A percentile compares a stretch with the other conserved stretches of the same genome.
phyloP scores from a whole-genome alignment of 2,888 invertebrate genomes.

The Drosophila buzzatii region DNA sequence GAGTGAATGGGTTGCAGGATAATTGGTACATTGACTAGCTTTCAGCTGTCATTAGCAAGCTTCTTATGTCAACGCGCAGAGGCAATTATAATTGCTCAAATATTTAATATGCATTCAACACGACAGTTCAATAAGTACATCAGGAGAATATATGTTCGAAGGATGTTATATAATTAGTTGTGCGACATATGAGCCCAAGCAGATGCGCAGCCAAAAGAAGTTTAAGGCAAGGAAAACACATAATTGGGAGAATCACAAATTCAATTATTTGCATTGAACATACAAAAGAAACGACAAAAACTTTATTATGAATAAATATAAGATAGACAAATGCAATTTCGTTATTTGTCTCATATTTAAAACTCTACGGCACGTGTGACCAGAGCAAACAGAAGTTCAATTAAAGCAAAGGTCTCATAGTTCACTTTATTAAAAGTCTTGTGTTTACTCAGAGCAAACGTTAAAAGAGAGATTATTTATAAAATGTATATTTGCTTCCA shows the following conservation, averaged over 20 bases:
- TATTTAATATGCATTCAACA: slow-evolving; percentile 49
- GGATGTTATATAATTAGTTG: neutral
- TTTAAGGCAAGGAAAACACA: neutral
- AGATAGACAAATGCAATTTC: neutral
- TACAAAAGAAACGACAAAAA: neutral
- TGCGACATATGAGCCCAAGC: neutral
- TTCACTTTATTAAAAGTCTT: neutral
- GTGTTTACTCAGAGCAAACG: neutral
- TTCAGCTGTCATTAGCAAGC: slow-evolving; percentile 31
- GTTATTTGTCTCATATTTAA: neutral
- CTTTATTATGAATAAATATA: neutral
- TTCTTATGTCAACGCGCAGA: slow-evolving; percentile 34
- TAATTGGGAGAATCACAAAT: too few relatives aligned
- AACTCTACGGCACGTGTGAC: neutral
- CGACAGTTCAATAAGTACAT: neutral
- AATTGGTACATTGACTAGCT: slow-evolving; percentile 8
- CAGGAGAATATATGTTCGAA: neutral
- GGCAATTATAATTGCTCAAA: slow-evolving; percentile 66
- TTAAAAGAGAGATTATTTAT: neutral
- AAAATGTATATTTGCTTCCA: neutral
- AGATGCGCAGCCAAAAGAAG: neutral
- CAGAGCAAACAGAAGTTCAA: neutral
- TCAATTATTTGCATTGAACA: neutral
- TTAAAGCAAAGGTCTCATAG: neutral
- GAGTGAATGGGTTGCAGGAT: neutral